Conservation (phyloP, 2,888 invertebrate genomes). For the Hartigia nigra region DNA sequence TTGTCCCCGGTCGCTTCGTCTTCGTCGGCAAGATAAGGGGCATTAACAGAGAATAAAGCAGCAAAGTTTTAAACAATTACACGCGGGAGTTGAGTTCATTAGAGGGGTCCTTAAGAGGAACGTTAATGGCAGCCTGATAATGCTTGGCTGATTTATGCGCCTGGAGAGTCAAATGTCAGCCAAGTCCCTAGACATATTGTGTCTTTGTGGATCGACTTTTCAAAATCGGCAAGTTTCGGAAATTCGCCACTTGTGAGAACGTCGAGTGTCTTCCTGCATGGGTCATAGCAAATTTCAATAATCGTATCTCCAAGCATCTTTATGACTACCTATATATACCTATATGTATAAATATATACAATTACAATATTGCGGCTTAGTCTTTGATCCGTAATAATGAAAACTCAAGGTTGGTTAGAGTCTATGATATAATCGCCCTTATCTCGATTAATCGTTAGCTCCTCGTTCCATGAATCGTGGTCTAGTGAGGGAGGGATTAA, state of each 20-base stretch:
- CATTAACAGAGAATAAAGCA: constrained; percentile 15
- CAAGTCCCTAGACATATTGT: not conserved
- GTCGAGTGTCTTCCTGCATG: not conserved
- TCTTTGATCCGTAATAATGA: no score
- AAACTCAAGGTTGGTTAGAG: not conserved
- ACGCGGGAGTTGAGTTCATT: constrained; percentile 23
- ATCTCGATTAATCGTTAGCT: not conserved
- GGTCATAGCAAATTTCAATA: not conserved
- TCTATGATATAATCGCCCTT: not conserved
- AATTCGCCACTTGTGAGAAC: not conserved
- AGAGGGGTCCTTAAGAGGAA: constrained; percentile 6
- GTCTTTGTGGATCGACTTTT: not conserved
- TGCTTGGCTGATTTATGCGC: constrained; percentile 1
- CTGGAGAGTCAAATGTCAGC: constrained; percentile 2
- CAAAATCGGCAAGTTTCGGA: not conserved
- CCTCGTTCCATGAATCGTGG: not conserved
- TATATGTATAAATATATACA: not conserved
- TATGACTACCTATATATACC: not conserved
- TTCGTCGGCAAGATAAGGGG: constrained; percentile 14
- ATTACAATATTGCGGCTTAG: no score
- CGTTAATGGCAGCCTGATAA: constrained; percentile 6
- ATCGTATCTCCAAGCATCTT: not conserved
- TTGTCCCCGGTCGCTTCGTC: not conserved
- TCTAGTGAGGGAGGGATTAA: not conserved
- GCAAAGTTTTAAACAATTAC: constrained; percentile 25